phyloP scores from a whole-genome alignment of 2,888 invertebrate species.

The Ennomos quercinarius region DNA sequence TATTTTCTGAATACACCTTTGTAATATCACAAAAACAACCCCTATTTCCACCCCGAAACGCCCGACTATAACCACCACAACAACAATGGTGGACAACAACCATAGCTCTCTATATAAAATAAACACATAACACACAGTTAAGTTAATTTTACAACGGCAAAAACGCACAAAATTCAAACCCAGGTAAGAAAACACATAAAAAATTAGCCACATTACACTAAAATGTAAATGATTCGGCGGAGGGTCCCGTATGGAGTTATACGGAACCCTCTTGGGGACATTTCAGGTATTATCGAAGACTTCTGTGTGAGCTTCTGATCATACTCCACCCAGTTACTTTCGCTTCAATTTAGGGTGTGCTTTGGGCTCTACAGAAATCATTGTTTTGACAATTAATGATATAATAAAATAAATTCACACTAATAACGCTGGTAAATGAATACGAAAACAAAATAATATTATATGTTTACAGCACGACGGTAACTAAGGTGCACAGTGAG shows the following conservation, averaged over 20 bases:
- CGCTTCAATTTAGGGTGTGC: slow-evolving; percentile 53
- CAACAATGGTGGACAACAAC: slow-evolving; percentile 70
- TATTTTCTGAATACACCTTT: slow-evolving; percentile 60
- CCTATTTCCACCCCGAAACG: slow-evolving; percentile 63
- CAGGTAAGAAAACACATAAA: slow-evolving; percentile 78
- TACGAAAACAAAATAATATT: slow-evolving; percentile 77
- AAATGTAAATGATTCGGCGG: slow-evolving; percentile 69
- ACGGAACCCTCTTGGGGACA: slow-evolving; percentile 72
- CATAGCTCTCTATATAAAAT: slow-evolving; percentile 76
- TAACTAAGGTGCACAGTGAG: slow-evolving; percentile 84
- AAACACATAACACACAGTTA: slow-evolving; percentile 83
- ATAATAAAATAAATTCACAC: slow-evolving; percentile 81
- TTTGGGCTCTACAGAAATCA: slow-evolving; percentile 77
- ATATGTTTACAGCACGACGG: slow-evolving; percentile 83
- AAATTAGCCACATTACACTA: slow-evolving; percentile 83
- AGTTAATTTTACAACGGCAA: slow-evolving; percentile 76
- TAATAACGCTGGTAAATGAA: slow-evolving; percentile 83
- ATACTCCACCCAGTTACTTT: slow-evolving; percentile 59
- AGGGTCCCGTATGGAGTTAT: slow-evolving; percentile 75
- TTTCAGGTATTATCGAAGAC: slow-evolving; percentile 59
- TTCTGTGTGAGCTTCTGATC: slow-evolving; percentile 66
- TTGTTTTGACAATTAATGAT: slow-evolving; percentile 69
- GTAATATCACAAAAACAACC: slow-evolving; percentile 47
- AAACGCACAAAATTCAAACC: slow-evolving; percentile 84
- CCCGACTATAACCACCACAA: slow-evolving; percentile 58